Base-by-base conservation (phyloP, 2,888 invertebrate genomes). In the Dendrolimus pini region DNA sequence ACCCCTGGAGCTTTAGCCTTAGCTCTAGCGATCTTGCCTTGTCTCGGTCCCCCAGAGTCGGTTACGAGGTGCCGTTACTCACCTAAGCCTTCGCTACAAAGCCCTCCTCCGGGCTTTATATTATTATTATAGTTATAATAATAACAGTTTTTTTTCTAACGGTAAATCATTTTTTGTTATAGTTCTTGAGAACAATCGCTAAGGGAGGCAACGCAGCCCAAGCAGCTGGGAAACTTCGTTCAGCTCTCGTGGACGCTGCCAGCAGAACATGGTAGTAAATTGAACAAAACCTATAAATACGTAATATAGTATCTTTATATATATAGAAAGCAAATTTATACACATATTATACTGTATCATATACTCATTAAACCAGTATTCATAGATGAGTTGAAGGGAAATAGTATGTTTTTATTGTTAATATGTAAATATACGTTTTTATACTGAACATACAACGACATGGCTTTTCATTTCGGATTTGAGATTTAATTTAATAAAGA, bases 361-460 rank as follows among this genome's bases (percentile, higher is more conserved):
- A 57, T 55, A 30, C 13, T 14, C 14, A 14, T 54, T n/a, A 13
- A 13, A 54, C 10, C 10, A 54, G 8, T 56, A 53, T 12, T 18
- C 9, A 30, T 52, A 41, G n/a, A 56, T 8, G 52, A 18, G 41
- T 14, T 56, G 9, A 53, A 9, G 52, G 18, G 47, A 56, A 59
- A 60, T 59, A 60, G 41, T 54, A 59, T 69, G 68, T 70, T 68
- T 60, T 61, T 77, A 75, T 77, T 69, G 69, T 74, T 71, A 60
- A 66, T 77, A 75, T 78, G 66, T 80, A 82, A 82, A 83, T 85
- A 85, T 82, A 85, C 68, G 71, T 80, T 82, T 56, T 69, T 80
- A 76, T 72, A 69, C 60, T 58, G 69, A 72, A 77, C 66, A 68
- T 57, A 62, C 13, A 59, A 77, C 68, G 80, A 81, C 74, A 41